Percentiles rank a stretch among this genome's conserved stretches.
Conservation (phyloP, 2,888 invertebrate genomes). For the Erebia aethiops region DNA sequence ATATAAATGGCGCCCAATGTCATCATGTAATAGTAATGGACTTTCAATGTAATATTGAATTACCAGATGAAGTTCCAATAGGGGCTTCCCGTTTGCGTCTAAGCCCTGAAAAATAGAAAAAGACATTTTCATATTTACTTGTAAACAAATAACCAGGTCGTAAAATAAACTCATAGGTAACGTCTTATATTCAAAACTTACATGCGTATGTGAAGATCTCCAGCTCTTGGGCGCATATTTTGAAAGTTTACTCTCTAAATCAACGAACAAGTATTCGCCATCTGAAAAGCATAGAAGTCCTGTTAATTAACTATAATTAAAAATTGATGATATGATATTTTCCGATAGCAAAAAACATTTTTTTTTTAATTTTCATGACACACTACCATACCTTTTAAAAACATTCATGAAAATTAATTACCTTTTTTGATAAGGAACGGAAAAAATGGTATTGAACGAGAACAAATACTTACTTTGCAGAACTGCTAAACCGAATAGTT, state of each 20-base stretch:
- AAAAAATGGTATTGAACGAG: not conserved
- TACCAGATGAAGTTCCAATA: constrained; percentile 93
- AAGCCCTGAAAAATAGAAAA: constrained; percentile 85
- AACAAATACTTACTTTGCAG: constrained; percentile 86
- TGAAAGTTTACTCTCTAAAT: constrained; percentile 96
- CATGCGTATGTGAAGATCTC: constrained; percentile 96
- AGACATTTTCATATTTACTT: not conserved
- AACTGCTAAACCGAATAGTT: constrained; percentile 93
- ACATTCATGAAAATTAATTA: too few relatives aligned
- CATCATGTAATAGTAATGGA: constrained; percentile 94
- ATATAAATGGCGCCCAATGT: constrained; percentile 95
- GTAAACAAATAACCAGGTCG: not conserved
- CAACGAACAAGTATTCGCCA: constrained; percentile 97
- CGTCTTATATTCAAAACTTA: constrained; percentile 73
- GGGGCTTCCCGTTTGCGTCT: constrained; percentile 94
- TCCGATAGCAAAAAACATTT: too few relatives aligned
- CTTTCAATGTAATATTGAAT: constrained; percentile 97
- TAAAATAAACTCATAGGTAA: not conserved
- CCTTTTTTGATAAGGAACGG: too few relatives aligned
- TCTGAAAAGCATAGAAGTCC: constrained; percentile 78
- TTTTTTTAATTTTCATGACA: too few relatives aligned
- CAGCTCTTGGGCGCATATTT: constrained; percentile 98
- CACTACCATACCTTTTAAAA: too few relatives aligned
- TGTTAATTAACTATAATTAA: not conserved
- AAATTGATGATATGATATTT: not conserved